Evolutionary conservation across 2,113 vertebrate genomes (phyloP).

Genomic region (Salvelinus namaycush): DNA sequence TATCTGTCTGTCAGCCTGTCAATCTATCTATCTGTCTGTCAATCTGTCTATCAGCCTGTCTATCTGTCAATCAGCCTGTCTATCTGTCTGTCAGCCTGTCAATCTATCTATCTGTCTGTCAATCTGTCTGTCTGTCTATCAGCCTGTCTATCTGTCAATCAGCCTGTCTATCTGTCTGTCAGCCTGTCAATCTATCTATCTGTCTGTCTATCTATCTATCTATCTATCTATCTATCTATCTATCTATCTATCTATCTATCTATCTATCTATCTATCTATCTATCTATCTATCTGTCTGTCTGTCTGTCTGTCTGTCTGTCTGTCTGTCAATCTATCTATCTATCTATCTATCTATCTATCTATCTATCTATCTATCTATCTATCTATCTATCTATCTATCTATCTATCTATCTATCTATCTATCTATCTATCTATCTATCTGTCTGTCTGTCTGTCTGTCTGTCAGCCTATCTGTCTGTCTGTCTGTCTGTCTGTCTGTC

Average conservation of each 20-base stretch:
- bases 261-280: background rate
- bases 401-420: background rate
- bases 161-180: background rate
- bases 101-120: too few species aligned
- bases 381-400: background rate
- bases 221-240: background rate
- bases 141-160: background rate
- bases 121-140: background rate
- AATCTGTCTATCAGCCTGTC: background rate
- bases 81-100: background rate
- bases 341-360: background rate
- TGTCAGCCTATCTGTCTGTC: too few species aligned
- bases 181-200: background rate
- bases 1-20: background rate
- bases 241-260: background rate
- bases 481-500: slow-evolving; percentile 51
- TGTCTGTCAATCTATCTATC: background rate
- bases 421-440: background rate
- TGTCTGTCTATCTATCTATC: background rate
- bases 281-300: too few species aligned
- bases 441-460: too few species aligned
- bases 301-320: too few species aligned
- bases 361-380: background rate
- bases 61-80: background rate
- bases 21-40: too few species aligned